These are phyloP conservation scores for Ochropacha duplaris DNA, from an alignment of 2,888 invertebrate genomes.

Conservation along the genomic window DNA sequence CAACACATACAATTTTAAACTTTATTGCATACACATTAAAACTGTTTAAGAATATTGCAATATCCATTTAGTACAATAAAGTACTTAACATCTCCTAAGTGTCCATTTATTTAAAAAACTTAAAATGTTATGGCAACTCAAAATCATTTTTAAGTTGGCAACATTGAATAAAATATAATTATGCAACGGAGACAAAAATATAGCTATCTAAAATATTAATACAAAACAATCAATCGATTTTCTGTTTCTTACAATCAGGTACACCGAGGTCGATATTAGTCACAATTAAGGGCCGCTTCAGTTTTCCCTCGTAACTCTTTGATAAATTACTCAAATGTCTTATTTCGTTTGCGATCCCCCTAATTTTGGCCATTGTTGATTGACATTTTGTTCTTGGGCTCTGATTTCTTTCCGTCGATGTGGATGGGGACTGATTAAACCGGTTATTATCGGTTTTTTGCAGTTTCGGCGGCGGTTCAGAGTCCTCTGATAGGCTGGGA, in stretches of 20 bases:
- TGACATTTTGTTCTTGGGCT: slow-evolving; percentile 37
- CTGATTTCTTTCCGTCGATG: slow-evolving; percentile 21
- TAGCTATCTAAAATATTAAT: background rate
- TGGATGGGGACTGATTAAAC: slow-evolving; percentile 25
- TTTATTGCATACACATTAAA: background rate
- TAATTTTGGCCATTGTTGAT: slow-evolving; percentile 51
- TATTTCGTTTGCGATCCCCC: slow-evolving; percentile 62
- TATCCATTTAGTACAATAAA: background rate
- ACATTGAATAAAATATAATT: no score
- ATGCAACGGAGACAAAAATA: background rate
- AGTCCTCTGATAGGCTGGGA: slow-evolving; percentile 60
- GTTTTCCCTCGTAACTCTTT: slow-evolving; percentile 40
- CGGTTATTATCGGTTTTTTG: slow-evolving; percentile 30
- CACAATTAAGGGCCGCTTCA: slow-evolving; percentile 42
- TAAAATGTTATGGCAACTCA: no score
- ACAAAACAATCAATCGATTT: slow-evolving; percentile 36
- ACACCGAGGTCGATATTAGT: slow-evolving; percentile 24
- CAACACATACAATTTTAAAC: background rate
- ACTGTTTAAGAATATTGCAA: background rate
- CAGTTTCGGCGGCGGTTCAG: slow-evolving; percentile 39
- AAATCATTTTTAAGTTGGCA: no score
- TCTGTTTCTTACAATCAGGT: slow-evolving; percentile 51
- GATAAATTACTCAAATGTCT: slow-evolving; percentile 48
- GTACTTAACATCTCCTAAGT: background rate
- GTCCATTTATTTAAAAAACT: background rate